A percentile compares a stretch with the other conserved stretches of the same genome.
phyloP scores from a whole-genome alignment of 2,888 invertebrate species.

The Exephanes ischioxanthus region DNA sequence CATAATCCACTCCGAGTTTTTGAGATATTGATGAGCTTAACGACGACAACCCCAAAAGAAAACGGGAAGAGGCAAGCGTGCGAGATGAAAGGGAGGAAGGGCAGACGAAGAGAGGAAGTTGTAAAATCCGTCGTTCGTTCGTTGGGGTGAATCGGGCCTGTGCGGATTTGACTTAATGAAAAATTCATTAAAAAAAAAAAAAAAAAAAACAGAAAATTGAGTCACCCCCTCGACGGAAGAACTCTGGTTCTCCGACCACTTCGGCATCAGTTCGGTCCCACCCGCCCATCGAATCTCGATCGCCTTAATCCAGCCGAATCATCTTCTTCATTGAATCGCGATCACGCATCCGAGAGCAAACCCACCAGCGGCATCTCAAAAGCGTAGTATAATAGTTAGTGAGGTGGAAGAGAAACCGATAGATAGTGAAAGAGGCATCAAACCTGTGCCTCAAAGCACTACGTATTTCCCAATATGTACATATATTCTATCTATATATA shows the following conservation, averaged over 20 bases:
- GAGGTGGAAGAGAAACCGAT: slow-evolving; percentile 31
- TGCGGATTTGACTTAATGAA: slow-evolving; percentile 63
- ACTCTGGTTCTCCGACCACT: slow-evolving; percentile 23
- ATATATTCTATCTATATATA: neutral
- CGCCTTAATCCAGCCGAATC: slow-evolving; percentile 65
- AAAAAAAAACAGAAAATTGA: slow-evolving; percentile 52
- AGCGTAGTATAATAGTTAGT: slow-evolving; percentile 46
- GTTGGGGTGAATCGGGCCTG: slow-evolving; percentile 42
- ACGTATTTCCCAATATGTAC: neutral
- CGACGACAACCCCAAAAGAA: slow-evolving; percentile 39
- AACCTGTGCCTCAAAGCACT: neutral
- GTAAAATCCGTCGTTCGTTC: slow-evolving; percentile 52
- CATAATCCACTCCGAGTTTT: slow-evolving; percentile 63
- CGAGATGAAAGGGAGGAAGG: slow-evolving; percentile 4
- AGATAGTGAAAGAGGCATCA: slow-evolving; percentile 1
- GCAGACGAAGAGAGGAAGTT: slow-evolving; percentile 22
- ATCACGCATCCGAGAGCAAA: slow-evolving; percentile 59
- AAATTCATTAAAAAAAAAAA: slow-evolving; percentile 55
- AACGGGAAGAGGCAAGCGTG: slow-evolving; percentile 26
- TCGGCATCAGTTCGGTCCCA: slow-evolving; percentile 41
- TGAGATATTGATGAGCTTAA: slow-evolving; percentile 65
- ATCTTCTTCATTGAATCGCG: slow-evolving; percentile 67
- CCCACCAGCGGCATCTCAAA: slow-evolving; percentile 35
- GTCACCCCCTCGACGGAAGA: slow-evolving; percentile 20
- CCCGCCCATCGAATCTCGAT: slow-evolving; percentile 52